These are phyloP conservation scores for Melitaea cinxia DNA, from an alignment of 1,140 invertebrate species.

Conservation along the genomic window DNA sequence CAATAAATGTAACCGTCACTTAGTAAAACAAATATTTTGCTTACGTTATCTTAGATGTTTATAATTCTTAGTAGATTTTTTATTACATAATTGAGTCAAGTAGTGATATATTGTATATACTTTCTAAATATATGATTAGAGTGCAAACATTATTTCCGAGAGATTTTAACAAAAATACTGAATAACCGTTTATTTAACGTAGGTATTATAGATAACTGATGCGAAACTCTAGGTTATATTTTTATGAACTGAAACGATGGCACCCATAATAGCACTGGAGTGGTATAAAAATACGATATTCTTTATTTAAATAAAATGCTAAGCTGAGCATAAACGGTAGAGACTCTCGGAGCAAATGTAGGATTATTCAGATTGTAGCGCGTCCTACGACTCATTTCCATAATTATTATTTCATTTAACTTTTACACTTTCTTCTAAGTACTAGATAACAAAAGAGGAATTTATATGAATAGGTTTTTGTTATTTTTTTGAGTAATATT, in stretches of 20 bases:
- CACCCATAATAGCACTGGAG: neutral
- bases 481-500: no score
- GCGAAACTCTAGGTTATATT: no score
- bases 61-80: no score
- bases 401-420: conserved; percentile 43
- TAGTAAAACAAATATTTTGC: no score
- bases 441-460: neutral
- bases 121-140: no score
- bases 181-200: no score
- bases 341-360: conserved; percentile 19
- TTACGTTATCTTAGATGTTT: no score
- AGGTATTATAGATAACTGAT: neutral
- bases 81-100: no score
- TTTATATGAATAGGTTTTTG: neutral
- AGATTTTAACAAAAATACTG: no score
- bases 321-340: conserved; percentile 30
- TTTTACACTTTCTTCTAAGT: conserved; percentile 14
- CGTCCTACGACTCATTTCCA: conserved; percentile 34
- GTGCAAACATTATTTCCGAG: no score
- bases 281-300: conserved; percentile 25
- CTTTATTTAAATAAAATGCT: conserved; percentile 34
- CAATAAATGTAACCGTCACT: no score
- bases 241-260: neutral
- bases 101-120: no score
- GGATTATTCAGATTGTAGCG: conserved; percentile 30